These are phyloP conservation scores for Pyrrhia umbra DNA, from an alignment of 2,888 invertebrate genomes.

Conservation along the genomic window DNA sequence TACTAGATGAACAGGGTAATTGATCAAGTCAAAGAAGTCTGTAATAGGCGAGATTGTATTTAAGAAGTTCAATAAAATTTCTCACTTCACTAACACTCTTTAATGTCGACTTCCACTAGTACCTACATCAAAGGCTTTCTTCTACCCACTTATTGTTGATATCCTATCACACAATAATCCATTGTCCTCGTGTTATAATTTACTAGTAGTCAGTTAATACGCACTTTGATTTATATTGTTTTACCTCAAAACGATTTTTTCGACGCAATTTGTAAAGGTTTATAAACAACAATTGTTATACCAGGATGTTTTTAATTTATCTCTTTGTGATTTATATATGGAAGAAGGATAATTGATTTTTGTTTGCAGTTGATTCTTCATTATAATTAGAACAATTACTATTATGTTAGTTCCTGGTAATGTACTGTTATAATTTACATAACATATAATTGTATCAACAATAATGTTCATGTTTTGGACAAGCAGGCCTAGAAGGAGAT, in stretches of 20 bases:
- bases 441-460: not conserved
- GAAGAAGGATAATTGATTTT: not conserved
- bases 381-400: not conserved
- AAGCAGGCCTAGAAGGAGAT: not conserved
- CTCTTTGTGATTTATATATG: constrained; percentile 23
- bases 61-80: not conserved
- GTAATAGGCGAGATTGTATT: not conserved
- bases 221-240: constrained; percentile 62
- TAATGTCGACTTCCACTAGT: constrained; percentile 35
- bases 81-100: constrained; percentile 1
- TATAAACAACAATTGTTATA: constrained; percentile 43
- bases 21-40: not conserved
- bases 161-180: constrained; percentile 67
- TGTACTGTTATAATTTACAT: not conserved
- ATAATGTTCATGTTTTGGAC: not conserved
- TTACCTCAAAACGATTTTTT: constrained; percentile 46
- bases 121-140: constrained; percentile 59
- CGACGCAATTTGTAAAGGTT: constrained; percentile 42
- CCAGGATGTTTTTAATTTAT: constrained; percentile 24
- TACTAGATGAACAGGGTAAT: no score
- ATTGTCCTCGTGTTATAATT: constrained; percentile 64
- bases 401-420: not conserved
- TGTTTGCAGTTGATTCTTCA: not conserved
- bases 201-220: constrained; percentile 45
- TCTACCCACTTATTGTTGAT: constrained; percentile 50